Evolutionary conservation across 2,888 invertebrate genomes (phyloP), one percentile per base, ranked within the genome.

Genomic region (Parnassius apollo): DNA sequence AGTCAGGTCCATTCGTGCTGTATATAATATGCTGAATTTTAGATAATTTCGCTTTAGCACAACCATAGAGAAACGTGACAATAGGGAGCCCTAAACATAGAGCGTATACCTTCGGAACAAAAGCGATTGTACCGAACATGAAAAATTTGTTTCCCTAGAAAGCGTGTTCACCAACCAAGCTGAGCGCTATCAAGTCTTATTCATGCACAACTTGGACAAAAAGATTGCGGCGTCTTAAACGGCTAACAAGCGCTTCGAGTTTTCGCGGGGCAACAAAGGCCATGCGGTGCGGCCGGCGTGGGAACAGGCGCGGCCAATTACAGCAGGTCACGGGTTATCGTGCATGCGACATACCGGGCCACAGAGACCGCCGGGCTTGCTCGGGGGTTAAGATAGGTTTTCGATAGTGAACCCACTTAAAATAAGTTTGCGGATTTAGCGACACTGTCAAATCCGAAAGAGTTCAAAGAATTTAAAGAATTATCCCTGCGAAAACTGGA

Each of bases 251-350:
- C 54, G 55, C 50, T 49, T 13, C 42, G 52, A 42, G 59, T 13
- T 44, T 54, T 59, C 44, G 22, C 42, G 54, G 50, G 44, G 35
- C 42, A 58, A 57, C 53, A 57, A 42, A 50, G 44, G 18, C 11
- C 50, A 42, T 22, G 22, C 44, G 11, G 44, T 42, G 48, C 42
- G 49, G 65, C 63, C 59, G 66, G 53, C 71, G 72, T 66, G 73
- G 68, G 71, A 73, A 71, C 64, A 61, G 69, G 66, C 65, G 68
- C 67, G 55, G 54, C 58, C 76, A 75, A 77, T 77, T 76, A 75
- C 71, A 65, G 62, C 53, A 55, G 75, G 71, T 70, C 75, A 70
- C 67, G 64, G 68, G 72, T 67, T 68, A 65, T 68, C 66, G 66
- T 59, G 71, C 68, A 72, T 71, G 73, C 74, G 72, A 74, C 77